Conservation (phyloP, 2,888 invertebrate genomes). For the Agonopterix subpropinquella region DNA sequence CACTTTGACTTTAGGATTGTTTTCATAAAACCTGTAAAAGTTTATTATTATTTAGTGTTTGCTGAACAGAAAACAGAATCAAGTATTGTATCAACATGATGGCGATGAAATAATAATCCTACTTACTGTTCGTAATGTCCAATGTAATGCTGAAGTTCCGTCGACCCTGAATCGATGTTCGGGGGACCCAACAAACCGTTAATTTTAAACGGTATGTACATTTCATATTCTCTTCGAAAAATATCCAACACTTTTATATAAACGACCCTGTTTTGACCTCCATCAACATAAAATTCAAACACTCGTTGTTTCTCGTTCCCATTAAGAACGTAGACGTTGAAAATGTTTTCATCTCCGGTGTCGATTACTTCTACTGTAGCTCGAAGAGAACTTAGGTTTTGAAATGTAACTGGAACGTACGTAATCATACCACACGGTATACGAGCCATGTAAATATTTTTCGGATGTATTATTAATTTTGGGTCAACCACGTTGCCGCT, state of each 20-base stretch:
- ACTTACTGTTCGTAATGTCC: conserved; percentile 50
- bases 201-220: conserved; percentile 75
- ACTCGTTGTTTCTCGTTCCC: conserved; percentile 54
- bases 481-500: conserved; percentile 70
- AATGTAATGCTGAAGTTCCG: conserved; percentile 50
- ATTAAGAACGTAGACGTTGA: conserved; percentile 44
- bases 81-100: neutral
- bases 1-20: conserved; percentile 50
- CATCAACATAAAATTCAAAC: conserved; percentile 42
- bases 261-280: conserved; percentile 50
- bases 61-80: neutral
- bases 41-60: neutral
- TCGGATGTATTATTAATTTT: conserved; percentile 62
- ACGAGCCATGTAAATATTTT: conserved; percentile 63
- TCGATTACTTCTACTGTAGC: conserved; percentile 44
- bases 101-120: neutral
- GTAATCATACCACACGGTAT: conserved; percentile 57
- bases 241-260: conserved; percentile 53
- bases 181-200: conserved; percentile 77
- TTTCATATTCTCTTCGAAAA: conserved; percentile 68
- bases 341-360: conserved; percentile 51
- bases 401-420: conserved; percentile 54
- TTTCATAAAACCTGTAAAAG: conserved; percentile 50
- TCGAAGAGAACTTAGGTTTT: conserved; percentile 44
- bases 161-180: conserved; percentile 33